Percentiles rank a stretch among this genome's conserved stretches.
These are phyloP conservation scores for Tetrao urogallus DNA, from an alignment of 2,113 vertebrate genomes.

Conservation along the genomic window DNA sequence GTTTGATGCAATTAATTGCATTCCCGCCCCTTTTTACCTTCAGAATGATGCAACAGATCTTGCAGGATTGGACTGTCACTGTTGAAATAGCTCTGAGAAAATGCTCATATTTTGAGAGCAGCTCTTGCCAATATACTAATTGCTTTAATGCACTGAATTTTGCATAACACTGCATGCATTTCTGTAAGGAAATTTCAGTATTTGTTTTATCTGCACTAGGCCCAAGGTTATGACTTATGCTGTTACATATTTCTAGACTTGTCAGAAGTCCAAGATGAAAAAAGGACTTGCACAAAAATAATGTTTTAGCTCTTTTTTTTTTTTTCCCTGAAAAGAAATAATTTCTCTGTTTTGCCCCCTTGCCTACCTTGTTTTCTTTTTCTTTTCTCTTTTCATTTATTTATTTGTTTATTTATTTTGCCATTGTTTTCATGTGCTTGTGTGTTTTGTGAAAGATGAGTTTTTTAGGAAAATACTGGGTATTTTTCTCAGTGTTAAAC, in stretches of 20 bases:
- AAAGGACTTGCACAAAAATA: background rate
- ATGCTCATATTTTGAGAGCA: slow-evolving; percentile 13
- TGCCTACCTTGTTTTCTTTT: background rate
- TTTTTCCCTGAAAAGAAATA: background rate
- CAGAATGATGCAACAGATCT: slow-evolving; percentile 25
- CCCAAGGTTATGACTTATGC: background rate
- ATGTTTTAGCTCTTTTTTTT: background rate
- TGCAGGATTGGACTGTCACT: background rate
- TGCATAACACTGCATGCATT: background rate
- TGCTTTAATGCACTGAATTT: background rate
- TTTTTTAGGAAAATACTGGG: slow-evolving; percentile 46
- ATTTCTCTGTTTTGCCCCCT: background rate
- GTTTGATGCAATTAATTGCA: background rate
- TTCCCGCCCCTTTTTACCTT: slow-evolving; percentile 27
- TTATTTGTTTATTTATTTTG: background rate
- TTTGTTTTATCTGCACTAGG: background rate
- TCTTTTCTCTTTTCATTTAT: no score
- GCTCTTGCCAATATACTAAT: slow-evolving; percentile 2
- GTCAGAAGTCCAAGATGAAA: slow-evolving; percentile 1
- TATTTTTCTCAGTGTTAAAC: slow-evolving; percentile 53
- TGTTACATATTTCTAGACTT: background rate
- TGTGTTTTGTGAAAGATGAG: background rate
- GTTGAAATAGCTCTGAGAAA: slow-evolving; percentile 38
- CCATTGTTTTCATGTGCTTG: background rate
- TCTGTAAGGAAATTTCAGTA: background rate